Percentiles rank a stretch among this genome's conserved stretches.
phyloP scores from a whole-genome alignment of 1,140 invertebrate genomes.

The Sesamia nonagrioides region DNA sequence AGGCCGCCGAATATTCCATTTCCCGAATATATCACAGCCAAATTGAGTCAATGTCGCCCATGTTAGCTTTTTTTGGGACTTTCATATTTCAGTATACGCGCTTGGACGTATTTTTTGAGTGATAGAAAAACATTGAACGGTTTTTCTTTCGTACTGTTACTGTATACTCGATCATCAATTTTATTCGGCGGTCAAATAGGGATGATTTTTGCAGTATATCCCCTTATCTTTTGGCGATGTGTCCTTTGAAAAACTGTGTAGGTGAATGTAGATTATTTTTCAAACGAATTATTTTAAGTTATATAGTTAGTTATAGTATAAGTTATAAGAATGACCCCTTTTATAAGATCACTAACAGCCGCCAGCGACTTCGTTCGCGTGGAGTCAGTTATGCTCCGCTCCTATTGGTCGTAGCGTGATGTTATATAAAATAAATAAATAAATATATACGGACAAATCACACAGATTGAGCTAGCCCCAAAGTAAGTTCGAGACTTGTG shows the following conservation, averaged over 20 bases:
- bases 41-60: conserved; percentile 32
- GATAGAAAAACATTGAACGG: background rate
- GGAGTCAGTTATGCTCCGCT: too few species aligned
- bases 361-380: too few species aligned
- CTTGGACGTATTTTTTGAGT: background rate
- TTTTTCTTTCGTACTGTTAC: background rate
- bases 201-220: background rate
- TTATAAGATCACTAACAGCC: too few species aligned
- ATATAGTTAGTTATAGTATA: too few species aligned
- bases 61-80: conserved; percentile 25
- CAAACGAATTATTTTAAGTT: too few species aligned
- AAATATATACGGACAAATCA: too few species aligned
- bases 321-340: too few species aligned
- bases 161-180: background rate
- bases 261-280: background rate
- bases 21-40: conserved; percentile 31
- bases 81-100: background rate
- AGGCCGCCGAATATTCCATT: conserved; percentile 35
- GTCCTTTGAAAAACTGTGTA: background rate
- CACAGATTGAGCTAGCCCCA: too few species aligned
- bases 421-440: too few species aligned
- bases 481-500: too few species aligned
- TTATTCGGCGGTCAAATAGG: background rate
- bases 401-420: too few species aligned
- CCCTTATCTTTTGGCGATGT: background rate